These are phyloP conservation scores for Anagrus nilaparvatae DNA, from an alignment of 1,140 invertebrate species.

Conservation along the genomic window DNA sequence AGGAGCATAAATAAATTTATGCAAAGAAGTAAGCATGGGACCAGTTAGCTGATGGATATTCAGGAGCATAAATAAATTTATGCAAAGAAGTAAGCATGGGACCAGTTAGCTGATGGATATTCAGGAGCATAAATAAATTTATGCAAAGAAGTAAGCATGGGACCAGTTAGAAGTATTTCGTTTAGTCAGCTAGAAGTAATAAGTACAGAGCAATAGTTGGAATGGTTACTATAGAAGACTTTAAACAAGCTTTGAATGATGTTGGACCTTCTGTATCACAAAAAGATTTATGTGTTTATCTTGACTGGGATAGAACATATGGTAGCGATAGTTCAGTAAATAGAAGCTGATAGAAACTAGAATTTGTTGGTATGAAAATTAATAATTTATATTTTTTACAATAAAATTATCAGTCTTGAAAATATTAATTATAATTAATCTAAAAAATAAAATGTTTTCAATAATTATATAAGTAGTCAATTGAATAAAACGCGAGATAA, in stretches of 20 bases:
- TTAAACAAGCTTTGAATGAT: constrained; percentile 61
- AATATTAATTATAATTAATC: background rate
- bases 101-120: too few species aligned
- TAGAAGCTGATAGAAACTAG: background rate
- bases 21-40: too few species aligned
- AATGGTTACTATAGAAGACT: constrained; percentile 68
- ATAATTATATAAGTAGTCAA: background rate
- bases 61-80: too few species aligned
- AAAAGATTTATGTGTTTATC: constrained; percentile 69
- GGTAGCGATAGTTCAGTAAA: constrained; percentile 49
- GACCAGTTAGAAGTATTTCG: constrained; percentile 70
- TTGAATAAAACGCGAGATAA: background rate
- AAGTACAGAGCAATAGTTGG: constrained; percentile 51
- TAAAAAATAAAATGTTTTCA: background rate
- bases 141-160: constrained; percentile 85
- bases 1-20: too few species aligned
- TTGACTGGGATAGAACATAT: constrained; percentile 78
- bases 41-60: too few species aligned
- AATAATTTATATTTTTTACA: too few species aligned
- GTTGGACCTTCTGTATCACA: constrained; percentile 77
- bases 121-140: constrained; percentile 87
- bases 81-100: too few species aligned
- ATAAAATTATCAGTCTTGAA: background rate
- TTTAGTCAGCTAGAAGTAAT: constrained; percentile 65
- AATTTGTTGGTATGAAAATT: too few species aligned